phyloP scores from a whole-genome alignment of 2,888 invertebrate genomes.

The Tachina lurida region DNA sequence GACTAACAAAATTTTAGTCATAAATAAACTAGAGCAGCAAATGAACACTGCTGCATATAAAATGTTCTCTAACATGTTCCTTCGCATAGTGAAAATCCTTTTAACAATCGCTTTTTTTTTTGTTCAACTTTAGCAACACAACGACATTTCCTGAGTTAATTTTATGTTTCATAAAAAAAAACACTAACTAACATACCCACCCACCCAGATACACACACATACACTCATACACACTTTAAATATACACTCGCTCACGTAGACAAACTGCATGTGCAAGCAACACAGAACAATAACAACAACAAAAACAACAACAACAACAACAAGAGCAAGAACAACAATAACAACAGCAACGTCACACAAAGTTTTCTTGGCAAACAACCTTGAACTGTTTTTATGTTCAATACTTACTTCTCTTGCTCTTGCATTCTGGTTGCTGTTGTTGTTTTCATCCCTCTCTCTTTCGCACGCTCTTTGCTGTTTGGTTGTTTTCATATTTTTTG shows the following conservation, averaged over 20 bases:
- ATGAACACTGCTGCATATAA: constrained; percentile 56
- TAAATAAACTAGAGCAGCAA: constrained; percentile 62
- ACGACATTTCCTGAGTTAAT: constrained; percentile 68
- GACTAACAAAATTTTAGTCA: constrained; percentile 51
- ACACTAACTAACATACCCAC: constrained; percentile 12
- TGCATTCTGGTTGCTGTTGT: background rate
- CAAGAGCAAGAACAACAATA: constrained; percentile 4
- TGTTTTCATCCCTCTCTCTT: background rate
- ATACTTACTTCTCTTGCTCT: constrained; percentile 2
- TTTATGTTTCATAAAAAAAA: constrained; percentile 32
- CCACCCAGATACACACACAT: constrained; percentile 7
- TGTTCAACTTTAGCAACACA: constrained; percentile 46
- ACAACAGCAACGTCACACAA: background rate
- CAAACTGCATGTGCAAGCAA: constrained; percentile 11
- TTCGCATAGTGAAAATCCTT: constrained; percentile 62
- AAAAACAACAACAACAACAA: constrained; percentile 9
- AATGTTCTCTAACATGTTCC: constrained; percentile 53
- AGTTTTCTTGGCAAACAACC: constrained; percentile 66
- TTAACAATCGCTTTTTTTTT: constrained; percentile 49
- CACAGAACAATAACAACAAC: constrained; percentile 10
- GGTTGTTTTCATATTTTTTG: constrained; percentile 7
- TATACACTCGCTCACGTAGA: background rate
- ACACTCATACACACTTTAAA: background rate
- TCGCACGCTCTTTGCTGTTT: background rate
- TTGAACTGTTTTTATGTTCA: constrained; percentile 65